Percentiles rank a stretch among this genome's conserved stretches.
Evolutionary conservation across 92 coral and sea anemone genomes (phyloP).

Genomic region (Anthopleura xanthogrammica): DNA sequence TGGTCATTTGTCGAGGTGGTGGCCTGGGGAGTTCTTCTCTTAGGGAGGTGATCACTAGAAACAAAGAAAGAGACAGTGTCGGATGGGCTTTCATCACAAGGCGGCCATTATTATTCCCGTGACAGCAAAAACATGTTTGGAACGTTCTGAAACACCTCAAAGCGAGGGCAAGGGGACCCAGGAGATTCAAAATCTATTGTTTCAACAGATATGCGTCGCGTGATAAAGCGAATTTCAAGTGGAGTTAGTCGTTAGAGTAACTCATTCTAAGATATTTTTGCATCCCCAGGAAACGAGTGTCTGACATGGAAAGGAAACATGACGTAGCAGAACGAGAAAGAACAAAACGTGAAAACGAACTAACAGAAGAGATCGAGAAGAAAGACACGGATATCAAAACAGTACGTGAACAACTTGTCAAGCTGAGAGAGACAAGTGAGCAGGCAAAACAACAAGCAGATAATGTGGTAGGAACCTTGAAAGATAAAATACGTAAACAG

Average conservation of each 20-base stretch:
- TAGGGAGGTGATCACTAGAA: too few species aligned
- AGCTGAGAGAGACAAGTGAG: slow-evolving; percentile 68
- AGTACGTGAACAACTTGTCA: slow-evolving; percentile 72
- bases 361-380: slow-evolving; percentile 66
- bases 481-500: slow-evolving; percentile 68
- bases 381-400: slow-evolving; percentile 73
- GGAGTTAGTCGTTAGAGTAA: too few species aligned
- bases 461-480: slow-evolving; percentile 74
- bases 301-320: slow-evolving; percentile 82
- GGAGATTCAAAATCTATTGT: too few species aligned
- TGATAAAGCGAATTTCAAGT: too few species aligned
- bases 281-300: slow-evolving; percentile 66
- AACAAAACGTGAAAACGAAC: slow-evolving; percentile 61
- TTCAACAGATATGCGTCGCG: too few species aligned
- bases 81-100: too few species aligned
- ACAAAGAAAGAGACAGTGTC: too few species aligned
- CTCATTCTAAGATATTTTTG: background rate
- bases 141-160: too few species aligned
- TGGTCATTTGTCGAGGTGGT: background rate
- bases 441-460: slow-evolving; percentile 73
- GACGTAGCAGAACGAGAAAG: slow-evolving; percentile 78
- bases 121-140: too few species aligned
- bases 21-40: too few species aligned
- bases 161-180: too few species aligned
- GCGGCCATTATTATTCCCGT: too few species aligned